These are phyloP conservation scores for Thalpophila matura DNA, from an alignment of 2,888 invertebrate genomes.

Conservation along the genomic window DNA sequence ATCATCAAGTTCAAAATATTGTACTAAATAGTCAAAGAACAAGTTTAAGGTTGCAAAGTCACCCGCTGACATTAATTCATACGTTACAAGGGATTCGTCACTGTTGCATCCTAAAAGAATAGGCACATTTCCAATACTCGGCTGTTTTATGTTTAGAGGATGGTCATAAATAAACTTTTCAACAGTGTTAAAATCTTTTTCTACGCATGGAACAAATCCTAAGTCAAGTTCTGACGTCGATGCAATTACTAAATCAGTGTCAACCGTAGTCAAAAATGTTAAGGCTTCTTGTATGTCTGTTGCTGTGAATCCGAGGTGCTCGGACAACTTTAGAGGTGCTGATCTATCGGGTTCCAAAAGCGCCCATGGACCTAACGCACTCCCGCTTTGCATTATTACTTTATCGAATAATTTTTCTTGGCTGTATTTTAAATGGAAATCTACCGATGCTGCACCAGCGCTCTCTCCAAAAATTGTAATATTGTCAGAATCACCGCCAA, in stretches of 20 bases:
- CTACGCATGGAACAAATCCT: slow-evolving; percentile 68
- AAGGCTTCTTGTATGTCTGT: slow-evolving; percentile 67
- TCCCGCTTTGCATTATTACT: slow-evolving; percentile 74
- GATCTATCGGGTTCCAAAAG: slow-evolving; percentile 61
- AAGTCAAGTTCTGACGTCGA: slow-evolving; percentile 57
- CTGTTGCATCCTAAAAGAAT: slow-evolving; percentile 68
- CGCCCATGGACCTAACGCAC: slow-evolving; percentile 56
- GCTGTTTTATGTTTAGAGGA: slow-evolving; percentile 59
- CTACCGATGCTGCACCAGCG: slow-evolving; percentile 72
- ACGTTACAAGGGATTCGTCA: slow-evolving; percentile 57
- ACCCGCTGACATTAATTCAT: slow-evolving; percentile 40
- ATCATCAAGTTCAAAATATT: slow-evolving; percentile 63
- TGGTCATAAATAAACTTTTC: slow-evolving; percentile 65
- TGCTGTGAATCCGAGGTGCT: slow-evolving; percentile 67
- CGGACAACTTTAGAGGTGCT: slow-evolving; percentile 66
- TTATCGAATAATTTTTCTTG: slow-evolving; percentile 71
- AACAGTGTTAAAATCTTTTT: slow-evolving; percentile 64
- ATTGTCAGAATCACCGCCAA: too few relatives aligned
- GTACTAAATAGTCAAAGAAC: slow-evolving; percentile 46
- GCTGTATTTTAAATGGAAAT: slow-evolving; percentile 69
- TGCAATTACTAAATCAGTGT: slow-evolving; percentile 67
- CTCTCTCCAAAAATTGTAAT: slow-evolving; percentile 78
- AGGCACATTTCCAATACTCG: slow-evolving; percentile 56
- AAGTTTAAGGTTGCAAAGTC: slow-evolving; percentile 44
- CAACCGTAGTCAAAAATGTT: slow-evolving; percentile 64